These are phyloP conservation scores for Xestia rhomboidea DNA, from an alignment of 2,888 invertebrate genomes.

Conservation along the genomic window DNA sequence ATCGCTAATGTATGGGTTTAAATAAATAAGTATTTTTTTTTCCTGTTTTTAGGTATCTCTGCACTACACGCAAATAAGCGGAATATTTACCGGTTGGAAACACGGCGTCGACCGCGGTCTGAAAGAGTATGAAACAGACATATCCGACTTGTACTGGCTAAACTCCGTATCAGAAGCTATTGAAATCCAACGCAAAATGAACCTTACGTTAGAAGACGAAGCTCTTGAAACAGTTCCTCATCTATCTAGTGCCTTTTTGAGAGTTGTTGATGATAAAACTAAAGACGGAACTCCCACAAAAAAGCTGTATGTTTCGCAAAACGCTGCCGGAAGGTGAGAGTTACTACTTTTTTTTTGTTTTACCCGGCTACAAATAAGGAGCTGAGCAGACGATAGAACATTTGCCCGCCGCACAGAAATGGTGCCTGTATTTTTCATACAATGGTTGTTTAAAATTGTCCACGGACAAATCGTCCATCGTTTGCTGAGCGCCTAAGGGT, in stretches of 20 bases:
- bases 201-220: conserved; percentile 83
- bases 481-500: background rate
- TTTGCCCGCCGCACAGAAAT: background rate
- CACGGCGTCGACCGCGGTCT: conserved; percentile 92
- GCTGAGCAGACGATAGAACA: background rate
- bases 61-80: conserved; percentile 94
- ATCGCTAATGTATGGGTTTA: background rate
- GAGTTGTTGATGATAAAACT: conserved; percentile 88
- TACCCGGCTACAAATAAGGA: background rate
- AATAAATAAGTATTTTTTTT: conserved; percentile 14
- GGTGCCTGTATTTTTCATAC: background rate
- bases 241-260: conserved; percentile 92
- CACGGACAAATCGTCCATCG: background rate
- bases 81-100: conserved; percentile 94
- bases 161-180: conserved; percentile 94
- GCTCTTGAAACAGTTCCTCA: conserved; percentile 79
- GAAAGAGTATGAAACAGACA: conserved; percentile 90
- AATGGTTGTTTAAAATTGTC: background rate
- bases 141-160: conserved; percentile 93
- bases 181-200: conserved; percentile 91
- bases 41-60: conserved; percentile 91
- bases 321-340: conserved; percentile 93
- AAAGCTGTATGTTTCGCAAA: conserved; percentile 94
- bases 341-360: background rate
- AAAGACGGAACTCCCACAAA: conserved; percentile 78